Base-by-base conservation (phyloP, 2,888 invertebrate species). In the Acanthosepion lycidas region DNA sequence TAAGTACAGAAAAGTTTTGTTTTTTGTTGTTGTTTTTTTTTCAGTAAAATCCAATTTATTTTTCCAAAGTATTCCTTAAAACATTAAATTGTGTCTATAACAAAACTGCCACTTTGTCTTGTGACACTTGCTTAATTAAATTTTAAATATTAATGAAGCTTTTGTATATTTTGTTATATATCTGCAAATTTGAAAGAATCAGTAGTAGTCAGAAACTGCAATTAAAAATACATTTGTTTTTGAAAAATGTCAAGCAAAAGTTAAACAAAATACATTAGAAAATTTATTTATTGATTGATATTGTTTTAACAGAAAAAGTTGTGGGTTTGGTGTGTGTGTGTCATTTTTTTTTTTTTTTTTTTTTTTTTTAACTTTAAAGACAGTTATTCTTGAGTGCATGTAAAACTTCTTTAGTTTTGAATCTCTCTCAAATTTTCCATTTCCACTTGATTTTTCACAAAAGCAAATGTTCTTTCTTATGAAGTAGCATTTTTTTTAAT, bases 71-170 rank as follows among this genome's bases (percentile, higher is more conserved):
- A 33, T 33, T 78, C n/a, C 78, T 78, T 78, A 78, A 59, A 59
- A 59, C 51, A 59, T 59, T 59, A 23, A n/a, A 78, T 78, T 18
- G 12, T 78, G 78, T 33, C 15, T 78, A n/a, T 78, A 78, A 78
- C 78, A 78, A n/a, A 78, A 12, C n/a, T 78, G 78, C 78, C 78
- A 78, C 33, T 78, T 78, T 33, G 78, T 78, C 78, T 78, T 78
- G 78, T 78, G 78, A 78, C 78, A 78, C 78, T 78, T 78, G n/a
- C 78, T 78, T 78, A 78, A 78, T 78, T 78, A 78, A 78, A 78
- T 78, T 78, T 78, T 78, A 78, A 78, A 78, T 78, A 78, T 78
- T 78, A n/a, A 78, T 78, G 78, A n/a, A 33, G 78, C 78, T 78
- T 78, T 78, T 78, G 78, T 78, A 78, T 78, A 78, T 78, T 78